These are phyloP conservation scores for Macrotis lagotis DNA, from an alignment of 2,113 vertebrate genomes.

Conservation along the genomic window DNA sequence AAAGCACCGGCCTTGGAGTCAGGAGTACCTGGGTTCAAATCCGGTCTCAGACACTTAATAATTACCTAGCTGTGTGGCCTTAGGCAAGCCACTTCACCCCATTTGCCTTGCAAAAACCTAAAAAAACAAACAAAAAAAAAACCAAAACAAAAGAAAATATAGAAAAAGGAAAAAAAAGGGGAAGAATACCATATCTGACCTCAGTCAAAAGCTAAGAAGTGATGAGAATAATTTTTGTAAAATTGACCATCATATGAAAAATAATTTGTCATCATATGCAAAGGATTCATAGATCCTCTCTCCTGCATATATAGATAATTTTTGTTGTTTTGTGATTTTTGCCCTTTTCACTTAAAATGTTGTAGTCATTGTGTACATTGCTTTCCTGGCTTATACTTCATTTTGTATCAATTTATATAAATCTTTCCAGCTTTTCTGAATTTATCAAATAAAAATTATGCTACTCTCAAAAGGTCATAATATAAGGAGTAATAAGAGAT, in stretches of 20 bases:
- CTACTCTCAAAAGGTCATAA: neutral
- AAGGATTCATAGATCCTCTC: neutral
- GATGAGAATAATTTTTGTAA: neutral
- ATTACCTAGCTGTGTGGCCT: too few species aligned
- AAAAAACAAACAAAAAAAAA: too few species aligned
- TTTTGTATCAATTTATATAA: too few species aligned
- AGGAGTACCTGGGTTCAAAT: too few species aligned
- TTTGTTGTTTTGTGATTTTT: neutral
- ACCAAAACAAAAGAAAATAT: too few species aligned
- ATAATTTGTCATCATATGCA: neutral
- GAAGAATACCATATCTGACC: neutral
- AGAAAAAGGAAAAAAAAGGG: neutral
- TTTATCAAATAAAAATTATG: neutral
- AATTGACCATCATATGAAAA: neutral
- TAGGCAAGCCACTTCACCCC: too few species aligned
- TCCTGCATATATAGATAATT: neutral
- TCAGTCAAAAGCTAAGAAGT: neutral
- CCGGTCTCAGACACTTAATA: too few species aligned
- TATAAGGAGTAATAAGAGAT: neutral
- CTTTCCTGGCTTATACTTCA: too few species aligned
- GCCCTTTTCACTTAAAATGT: neutral
- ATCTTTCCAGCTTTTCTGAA: neutral
- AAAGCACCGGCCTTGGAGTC: too few species aligned
- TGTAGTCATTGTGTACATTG: neutral
- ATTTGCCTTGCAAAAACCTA: too few species aligned